phyloP scores from a whole-genome alignment of 1,140 invertebrate genomes.

The Ceratosolen fusciceps region DNA sequence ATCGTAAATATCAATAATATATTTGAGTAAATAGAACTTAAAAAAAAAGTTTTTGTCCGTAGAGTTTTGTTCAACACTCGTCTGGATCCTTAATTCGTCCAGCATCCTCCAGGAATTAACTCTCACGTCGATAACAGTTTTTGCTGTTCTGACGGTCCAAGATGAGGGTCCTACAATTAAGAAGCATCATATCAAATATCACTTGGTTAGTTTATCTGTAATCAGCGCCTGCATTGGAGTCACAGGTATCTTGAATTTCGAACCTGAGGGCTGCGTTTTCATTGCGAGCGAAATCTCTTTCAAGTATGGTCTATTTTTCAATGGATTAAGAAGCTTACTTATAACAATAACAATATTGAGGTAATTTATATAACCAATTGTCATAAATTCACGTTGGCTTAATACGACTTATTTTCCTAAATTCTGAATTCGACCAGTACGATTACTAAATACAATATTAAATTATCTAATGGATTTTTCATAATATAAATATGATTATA shows the following conservation, averaged over 20 bases:
- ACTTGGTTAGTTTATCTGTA: slow-evolving; percentile 71
- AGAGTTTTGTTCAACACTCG: slow-evolving; percentile 70
- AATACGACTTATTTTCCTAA: too few relatives aligned
- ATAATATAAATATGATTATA: too few relatives aligned
- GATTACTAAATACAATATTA: too few relatives aligned
- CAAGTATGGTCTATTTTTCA: slow-evolving; percentile 71
- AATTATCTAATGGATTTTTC: too few relatives aligned
- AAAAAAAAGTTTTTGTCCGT: background rate
- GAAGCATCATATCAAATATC: slow-evolving; percentile 73
- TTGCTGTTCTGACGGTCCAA: slow-evolving; percentile 68
- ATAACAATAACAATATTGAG: slow-evolving; percentile 58
- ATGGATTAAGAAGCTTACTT: slow-evolving; percentile 68
- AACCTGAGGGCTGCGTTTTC: slow-evolving; percentile 68
- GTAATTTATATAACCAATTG: slow-evolving; percentile 20
- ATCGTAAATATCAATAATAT: too few relatives aligned
- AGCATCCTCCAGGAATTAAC: slow-evolving; percentile 74
- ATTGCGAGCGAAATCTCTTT: slow-evolving; percentile 70
- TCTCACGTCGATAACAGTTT: slow-evolving; percentile 72
- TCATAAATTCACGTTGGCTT: too few relatives aligned
- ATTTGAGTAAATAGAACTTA: too few relatives aligned
- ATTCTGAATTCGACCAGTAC: too few relatives aligned
- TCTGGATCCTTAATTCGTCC: slow-evolving; percentile 72
- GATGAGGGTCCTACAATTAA: slow-evolving; percentile 63
- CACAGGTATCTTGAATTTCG: slow-evolving; percentile 67
- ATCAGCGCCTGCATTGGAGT: slow-evolving; percentile 71